A percentile compares a stretch with the other conserved stretches of the same genome.
These are phyloP conservation scores for Philopotamus ludificatus DNA, from an alignment of 1,140 invertebrate genomes.

Conservation along the genomic window DNA sequence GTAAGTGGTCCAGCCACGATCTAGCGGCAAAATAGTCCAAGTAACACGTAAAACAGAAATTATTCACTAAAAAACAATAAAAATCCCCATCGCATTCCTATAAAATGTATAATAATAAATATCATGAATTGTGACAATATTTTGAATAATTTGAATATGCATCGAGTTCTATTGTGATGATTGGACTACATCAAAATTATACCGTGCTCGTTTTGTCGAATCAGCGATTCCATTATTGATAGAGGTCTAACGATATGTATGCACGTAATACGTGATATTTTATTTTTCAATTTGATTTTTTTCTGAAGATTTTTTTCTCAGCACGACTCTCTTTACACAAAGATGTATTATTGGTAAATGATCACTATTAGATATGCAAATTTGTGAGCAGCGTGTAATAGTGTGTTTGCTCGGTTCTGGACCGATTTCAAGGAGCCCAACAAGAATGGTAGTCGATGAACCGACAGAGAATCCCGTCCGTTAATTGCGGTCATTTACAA, in stretches of 20 bases:
- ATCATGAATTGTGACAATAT: too few relatives aligned
- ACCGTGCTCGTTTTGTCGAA: background rate
- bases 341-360: conserved; percentile 13
- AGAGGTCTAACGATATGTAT: conserved; percentile 12
- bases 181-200: too few relatives aligned
- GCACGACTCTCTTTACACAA: conserved; percentile 15
- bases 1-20: conserved; percentile 16
- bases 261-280: conserved; percentile 19
- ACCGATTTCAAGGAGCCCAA: too few relatives aligned
- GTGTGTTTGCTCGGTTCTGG: background rate
- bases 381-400: background rate
- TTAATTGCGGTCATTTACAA: too few relatives aligned
- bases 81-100: too few relatives aligned
- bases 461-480: too few relatives aligned
- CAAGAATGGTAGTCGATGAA: too few relatives aligned
- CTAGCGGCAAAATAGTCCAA: background rate
- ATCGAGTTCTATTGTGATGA: too few relatives aligned
- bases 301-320: conserved; percentile 6
- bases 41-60: background rate
- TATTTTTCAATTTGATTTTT: conserved; percentile 12
- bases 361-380: conserved; percentile 8
- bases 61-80: background rate
- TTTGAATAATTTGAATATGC: too few relatives aligned
- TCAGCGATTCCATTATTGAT: conserved; percentile 4
- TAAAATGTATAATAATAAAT: too few relatives aligned